Evolutionary conservation across 2,888 invertebrate genomes (phyloP).

Genomic region (Cyrtodaria siliqua): DNA sequence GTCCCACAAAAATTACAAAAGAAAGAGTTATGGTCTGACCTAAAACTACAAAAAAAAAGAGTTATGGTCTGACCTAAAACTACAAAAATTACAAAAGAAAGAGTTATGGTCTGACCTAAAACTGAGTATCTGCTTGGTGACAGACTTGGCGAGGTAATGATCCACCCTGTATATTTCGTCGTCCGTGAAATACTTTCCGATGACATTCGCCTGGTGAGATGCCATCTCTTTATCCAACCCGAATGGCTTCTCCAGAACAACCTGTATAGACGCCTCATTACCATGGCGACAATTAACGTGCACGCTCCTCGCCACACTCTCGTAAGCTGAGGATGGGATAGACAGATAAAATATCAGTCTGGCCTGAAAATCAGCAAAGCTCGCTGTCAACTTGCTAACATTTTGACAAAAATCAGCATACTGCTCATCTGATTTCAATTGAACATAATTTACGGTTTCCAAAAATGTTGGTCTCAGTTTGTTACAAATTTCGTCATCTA

Average conservation of each 20-base stretch:
- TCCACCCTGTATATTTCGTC: conserved; percentile 98
- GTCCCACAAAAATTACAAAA: no score
- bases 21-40: no score
- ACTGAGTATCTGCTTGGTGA: conserved; percentile 81
- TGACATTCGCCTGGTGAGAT: conserved; percentile 91
- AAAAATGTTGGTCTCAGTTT: conserved; percentile 74
- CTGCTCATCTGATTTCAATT: conserved; percentile 74
- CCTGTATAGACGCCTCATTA: conserved; percentile 89
- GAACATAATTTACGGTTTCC: conserved; percentile 73
- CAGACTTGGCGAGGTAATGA: conserved; percentile 94
- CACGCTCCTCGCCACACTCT: conserved; percentile 61
- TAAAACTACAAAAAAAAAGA: no score
- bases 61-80: no score
- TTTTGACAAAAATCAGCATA: conserved; percentile 68
- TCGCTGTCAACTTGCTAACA: conserved; percentile 24
- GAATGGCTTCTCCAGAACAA: conserved; percentile 99
- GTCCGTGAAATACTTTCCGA: conserved; percentile 92
- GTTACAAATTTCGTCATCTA: conserved; percentile 69
- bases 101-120: no score
- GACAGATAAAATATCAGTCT: conserved; percentile 82
- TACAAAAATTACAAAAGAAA: no score
- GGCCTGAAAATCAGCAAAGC: conserved; percentile 17
- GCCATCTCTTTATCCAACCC: conserved; percentile 96
- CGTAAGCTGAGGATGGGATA: conserved; percentile 80
- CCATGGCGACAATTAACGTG: conserved; percentile 64